These are phyloP conservation scores for Perognathus longimembris DNA, from an alignment of 2,113 vertebrate species.

Conservation along the genomic window DNA sequence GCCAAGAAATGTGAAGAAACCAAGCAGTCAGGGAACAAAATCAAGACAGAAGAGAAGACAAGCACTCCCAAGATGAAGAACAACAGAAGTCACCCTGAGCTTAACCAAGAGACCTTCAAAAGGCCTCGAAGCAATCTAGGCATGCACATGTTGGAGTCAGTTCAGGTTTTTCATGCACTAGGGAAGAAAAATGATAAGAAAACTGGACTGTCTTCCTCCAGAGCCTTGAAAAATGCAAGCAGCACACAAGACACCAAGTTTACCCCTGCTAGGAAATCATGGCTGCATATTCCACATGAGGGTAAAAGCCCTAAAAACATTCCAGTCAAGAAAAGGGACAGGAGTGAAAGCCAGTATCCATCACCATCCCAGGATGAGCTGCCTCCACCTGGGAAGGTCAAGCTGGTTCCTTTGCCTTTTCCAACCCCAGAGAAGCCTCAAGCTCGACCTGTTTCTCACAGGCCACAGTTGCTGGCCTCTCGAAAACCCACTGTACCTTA, in stretches of 20 bases:
- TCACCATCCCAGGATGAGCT: constrained; percentile 19
- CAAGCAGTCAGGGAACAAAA: not conserved
- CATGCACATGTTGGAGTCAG: constrained; percentile 63
- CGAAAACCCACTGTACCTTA: not conserved
- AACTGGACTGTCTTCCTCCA: not conserved
- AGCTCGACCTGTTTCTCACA: not conserved
- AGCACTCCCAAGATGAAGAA: not conserved
- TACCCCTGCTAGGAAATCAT: not conserved
- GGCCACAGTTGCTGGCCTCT: not conserved
- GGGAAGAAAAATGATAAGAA: constrained; percentile 54
- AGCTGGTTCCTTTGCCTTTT: constrained; percentile 63
- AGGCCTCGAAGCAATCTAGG: constrained; percentile 54
- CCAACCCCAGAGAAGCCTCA: constrained; percentile 10
- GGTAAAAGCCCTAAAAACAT: not conserved
- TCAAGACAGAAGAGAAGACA: constrained; percentile 54
- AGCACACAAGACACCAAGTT: not conserved
- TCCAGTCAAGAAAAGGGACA: not conserved
- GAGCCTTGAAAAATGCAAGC: not conserved
- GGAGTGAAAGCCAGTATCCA: not conserved
- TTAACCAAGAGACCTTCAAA: constrained; percentile 53
- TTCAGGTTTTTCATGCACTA: constrained; percentile 67
- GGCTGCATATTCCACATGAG: not conserved
- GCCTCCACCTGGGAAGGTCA: constrained; percentile 63
- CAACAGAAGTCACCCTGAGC: constrained; percentile 15
- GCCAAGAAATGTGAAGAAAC: not conserved